Base-by-base conservation (phyloP, 2,888 invertebrate species). In the Temnothorax ravouxi region DNA sequence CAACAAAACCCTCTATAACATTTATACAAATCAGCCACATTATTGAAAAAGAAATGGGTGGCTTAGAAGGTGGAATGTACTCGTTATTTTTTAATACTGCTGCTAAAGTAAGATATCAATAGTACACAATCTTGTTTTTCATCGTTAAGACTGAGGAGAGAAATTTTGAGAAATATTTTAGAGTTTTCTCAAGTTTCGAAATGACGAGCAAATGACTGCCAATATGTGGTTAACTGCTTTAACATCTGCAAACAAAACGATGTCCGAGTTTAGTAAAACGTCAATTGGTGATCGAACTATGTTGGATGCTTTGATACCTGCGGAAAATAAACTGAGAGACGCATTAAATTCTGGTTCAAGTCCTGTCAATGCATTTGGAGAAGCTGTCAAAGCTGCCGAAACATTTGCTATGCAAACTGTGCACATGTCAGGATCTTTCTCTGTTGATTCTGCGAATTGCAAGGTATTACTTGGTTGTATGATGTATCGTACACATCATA, bases 31-130 rank as follows among this genome's bases (percentile, higher is more conserved):
- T 96, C 29, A 96, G 96, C 8, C 95, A 95, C 86, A 95, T 97
- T 3, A 96, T 97, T 0, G 97, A 97, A 93, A 95, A 95, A 15
- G 95, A 95, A 79, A 97, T 97, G 96, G 97, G 97, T 0, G 97
- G 97, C 0, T 96, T 97, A 0, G 96, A 97, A 5, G 98, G 98
- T 1, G 97, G 97, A 4, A 95, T 98, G 66, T 98, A 98, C 95
- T 96, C 97, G 71, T 95, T 98, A 87, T 96, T 97, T 76, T 96
- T 98, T 84, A 95, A 97, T 5, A 96, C 97, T 0, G 96, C 96
- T 1, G 96, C 96, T 0, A 95, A 96, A 85, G 94, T 95, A 77
- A 86, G 77, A n/a, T 13, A 13, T 56, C 21, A 50, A 25, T 41
- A 29, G 15, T 9, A 21, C n/a, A n/a, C 0, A 79, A 41, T 38